A percentile compares a stretch with the other conserved stretches of the same genome.
These are phyloP conservation scores for Prolemur simus DNA, from an alignment of 2,113 vertebrate genomes.

Conservation along the genomic window DNA sequence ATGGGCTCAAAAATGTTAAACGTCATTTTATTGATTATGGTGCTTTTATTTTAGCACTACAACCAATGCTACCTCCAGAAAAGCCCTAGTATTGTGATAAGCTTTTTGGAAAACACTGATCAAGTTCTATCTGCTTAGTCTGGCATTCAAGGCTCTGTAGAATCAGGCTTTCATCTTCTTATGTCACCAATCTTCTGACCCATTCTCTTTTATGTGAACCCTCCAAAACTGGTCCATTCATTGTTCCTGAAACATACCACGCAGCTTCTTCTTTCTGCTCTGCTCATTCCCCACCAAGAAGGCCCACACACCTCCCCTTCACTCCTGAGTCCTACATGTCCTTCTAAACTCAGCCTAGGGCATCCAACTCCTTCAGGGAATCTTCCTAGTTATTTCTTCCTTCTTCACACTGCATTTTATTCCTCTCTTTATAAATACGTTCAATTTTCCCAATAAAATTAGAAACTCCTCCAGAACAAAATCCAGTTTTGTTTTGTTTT, in stretches of 20 bases:
- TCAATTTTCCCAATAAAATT: not conserved
- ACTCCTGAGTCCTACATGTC: too few relatives aligned
- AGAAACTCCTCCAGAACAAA: not conserved
- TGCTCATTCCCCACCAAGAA: not conserved
- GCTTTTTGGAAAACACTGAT: not conserved
- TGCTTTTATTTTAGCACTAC: not conserved
- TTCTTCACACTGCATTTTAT: not conserved
- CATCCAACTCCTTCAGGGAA: not conserved
- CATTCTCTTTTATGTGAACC: not conserved
- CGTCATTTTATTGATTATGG: not conserved
- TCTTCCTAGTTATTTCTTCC: not conserved
- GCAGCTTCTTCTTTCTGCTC: not conserved
- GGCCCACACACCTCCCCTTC: not conserved
- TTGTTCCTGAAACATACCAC: not conserved
- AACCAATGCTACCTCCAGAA: not conserved
- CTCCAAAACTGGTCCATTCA: not conserved
- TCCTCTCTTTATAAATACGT: not conserved
- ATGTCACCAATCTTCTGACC: not conserved
- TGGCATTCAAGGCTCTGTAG: not conserved
- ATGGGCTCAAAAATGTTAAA: not conserved
- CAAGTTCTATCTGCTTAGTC: not conserved
- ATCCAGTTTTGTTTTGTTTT: slow-evolving; percentile 4
- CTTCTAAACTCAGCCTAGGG: not conserved
- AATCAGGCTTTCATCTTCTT: not conserved
- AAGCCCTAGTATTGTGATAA: not conserved